A percentile compares a stretch with the other conserved stretches of the same genome.
Evolutionary conservation across 1,140 invertebrate genomes (phyloP).

Genomic region (Diuraphis noxia): DNA sequence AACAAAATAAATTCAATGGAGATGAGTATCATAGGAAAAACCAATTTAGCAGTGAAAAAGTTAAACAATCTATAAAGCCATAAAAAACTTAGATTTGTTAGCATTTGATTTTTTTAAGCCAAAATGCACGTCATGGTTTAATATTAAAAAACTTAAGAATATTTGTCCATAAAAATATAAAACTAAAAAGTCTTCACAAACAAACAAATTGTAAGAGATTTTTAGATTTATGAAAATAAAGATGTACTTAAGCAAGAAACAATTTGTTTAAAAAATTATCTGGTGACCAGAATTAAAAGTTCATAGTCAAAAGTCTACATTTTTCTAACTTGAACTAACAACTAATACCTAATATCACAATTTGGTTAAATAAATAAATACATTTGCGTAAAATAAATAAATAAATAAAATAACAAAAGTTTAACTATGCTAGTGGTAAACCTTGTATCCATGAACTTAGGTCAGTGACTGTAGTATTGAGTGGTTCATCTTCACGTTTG

Average conservation of each 20-base stretch:
- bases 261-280: neutral
- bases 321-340: conserved; percentile 29
- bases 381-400: conserved; percentile 29
- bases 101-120: neutral
- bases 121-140: neutral
- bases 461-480: conserved; percentile 73
- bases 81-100: neutral
- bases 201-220: neutral
- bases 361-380: conserved; percentile 45
- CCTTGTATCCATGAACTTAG: conserved; percentile 85
- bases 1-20: neutral
- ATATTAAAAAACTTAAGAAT: neutral
- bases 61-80: neutral
- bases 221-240: conserved; percentile 31
- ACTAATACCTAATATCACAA: conserved; percentile 51
- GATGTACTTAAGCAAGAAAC: neutral
- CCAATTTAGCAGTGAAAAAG: neutral
- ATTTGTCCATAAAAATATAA: neutral
- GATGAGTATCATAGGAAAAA: neutral
- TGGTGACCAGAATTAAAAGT: neutral
- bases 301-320: neutral
- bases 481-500: conserved; percentile 62
- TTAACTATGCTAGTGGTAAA: conserved; percentile 64
- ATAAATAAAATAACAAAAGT: neutral
- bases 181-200: conserved; percentile 2